Evolutionary conservation across 2,113 vertebrate species (phyloP), one percentile per base, ranked within the genome.

Genomic region (Poecilia latipinna): DNA sequence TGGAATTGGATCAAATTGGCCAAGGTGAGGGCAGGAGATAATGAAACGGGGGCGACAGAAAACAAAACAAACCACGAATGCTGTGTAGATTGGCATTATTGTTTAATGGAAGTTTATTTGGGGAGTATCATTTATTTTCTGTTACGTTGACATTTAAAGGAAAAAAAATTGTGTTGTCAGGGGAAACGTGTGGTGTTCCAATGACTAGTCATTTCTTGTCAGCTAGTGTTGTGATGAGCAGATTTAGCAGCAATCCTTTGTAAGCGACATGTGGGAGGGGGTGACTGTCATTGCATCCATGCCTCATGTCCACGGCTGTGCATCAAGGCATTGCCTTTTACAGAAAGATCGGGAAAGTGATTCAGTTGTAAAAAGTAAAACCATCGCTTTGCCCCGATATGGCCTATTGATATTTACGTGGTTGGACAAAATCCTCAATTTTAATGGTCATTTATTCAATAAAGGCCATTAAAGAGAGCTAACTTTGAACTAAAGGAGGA

Each of bases 401-500:
- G 82, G 71, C 65, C 82, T 88, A 91, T 94, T 91, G 92, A 89
- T 92, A 93, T 92, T 93, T 90, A 92, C 91, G 90, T 80, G 89
- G 85, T 80, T 83, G 82, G 88, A 85, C 94, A 94, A 89, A 93
- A 93, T 89, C 89, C 91, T 93, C 77, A 51, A 91, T 93, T 92
- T 90, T 86, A 91, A 91, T 86, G 88, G 92, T 89, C 90, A 88
- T 86, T 90, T 89, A 87, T 85, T 94, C 90, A 91, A 94, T 94
- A 91, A 91, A 90, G 81, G 72, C 88, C 77, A 88, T 91, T 91
- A 90, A 91, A 89, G 83, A 82, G 78, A 88, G 90, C 90, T 91
- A 92, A 91, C 80, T 82, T 83, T 76, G 70, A 77, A 86, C 76
- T 64, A 26, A 70, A 82, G 79, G 77, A 37, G 10, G 75, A 79